Percentiles rank a stretch among this genome's conserved stretches.
Evolutionary conservation across 1,140 invertebrate species (phyloP).

Genomic region (Harpegnathos saltator): DNA sequence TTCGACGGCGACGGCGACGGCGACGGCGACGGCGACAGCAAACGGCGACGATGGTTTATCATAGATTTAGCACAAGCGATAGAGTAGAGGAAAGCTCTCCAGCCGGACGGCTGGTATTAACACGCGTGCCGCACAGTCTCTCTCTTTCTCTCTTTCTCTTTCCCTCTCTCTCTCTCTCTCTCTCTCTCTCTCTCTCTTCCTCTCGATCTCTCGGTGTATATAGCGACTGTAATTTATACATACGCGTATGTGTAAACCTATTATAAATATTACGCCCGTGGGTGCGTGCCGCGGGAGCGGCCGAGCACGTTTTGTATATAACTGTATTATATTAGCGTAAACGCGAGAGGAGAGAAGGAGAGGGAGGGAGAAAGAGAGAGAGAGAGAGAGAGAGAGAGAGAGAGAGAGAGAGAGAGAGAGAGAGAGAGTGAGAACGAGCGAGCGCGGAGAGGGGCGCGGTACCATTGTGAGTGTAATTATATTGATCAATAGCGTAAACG

Average conservation of each 20-base stretch:
- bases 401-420: too few relatives aligned
- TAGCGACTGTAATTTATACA: slow-evolving; percentile 83
- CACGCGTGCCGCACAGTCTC: slow-evolving; percentile 66
- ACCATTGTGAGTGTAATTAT: slow-evolving; percentile 81
- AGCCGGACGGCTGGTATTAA: slow-evolving; percentile 65
- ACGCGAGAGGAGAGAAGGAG: slow-evolving; percentile 5
- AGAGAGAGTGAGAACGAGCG: too few relatives aligned
- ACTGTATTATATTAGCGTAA: slow-evolving; percentile 78
- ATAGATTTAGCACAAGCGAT: slow-evolving; percentile 62
- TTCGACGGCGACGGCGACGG: slow-evolving; percentile 50
- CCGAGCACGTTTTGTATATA: slow-evolving; percentile 78
- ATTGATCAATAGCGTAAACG: slow-evolving; percentile 77
- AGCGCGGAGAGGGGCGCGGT: slow-evolving; percentile 66
- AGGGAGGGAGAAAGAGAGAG: background rate
- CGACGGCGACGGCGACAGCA: slow-evolving; percentile 65
- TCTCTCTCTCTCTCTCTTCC: slow-evolving; percentile 58
- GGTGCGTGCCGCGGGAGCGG: slow-evolving; percentile 17
- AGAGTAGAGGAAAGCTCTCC: slow-evolving; percentile 60
- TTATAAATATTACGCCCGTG: slow-evolving; percentile 63
- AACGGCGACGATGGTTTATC: slow-evolving; percentile 71
- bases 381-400: background rate
- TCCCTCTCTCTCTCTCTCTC: slow-evolving; percentile 59
- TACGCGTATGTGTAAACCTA: slow-evolving; percentile 70
- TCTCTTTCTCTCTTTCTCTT: slow-evolving; percentile 47
- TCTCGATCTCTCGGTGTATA: slow-evolving; percentile 80